phyloP scores from a whole-genome alignment of 23 tunicate species.

The Phallusia fumigata region DNA sequence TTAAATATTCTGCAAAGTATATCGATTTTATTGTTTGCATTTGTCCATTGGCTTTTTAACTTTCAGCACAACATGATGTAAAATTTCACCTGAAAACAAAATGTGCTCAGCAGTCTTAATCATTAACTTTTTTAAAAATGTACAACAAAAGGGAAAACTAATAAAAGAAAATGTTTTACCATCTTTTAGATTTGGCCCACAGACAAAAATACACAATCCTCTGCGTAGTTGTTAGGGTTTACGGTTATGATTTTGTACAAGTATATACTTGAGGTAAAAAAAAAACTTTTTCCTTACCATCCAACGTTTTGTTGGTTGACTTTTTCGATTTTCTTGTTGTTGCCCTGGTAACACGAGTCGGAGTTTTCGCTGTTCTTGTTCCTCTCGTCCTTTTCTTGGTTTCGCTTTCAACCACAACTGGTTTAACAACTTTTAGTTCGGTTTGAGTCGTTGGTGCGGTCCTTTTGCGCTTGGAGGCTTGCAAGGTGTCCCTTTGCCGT shows the following conservation, averaged over 20 bases:
- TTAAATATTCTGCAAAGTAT: conserved; percentile 28
- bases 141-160: too few species aligned
- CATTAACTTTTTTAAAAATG: too few species aligned
- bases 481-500: conserved; percentile 21
- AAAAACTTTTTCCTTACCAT: background rate
- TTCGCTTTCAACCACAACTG: background rate
- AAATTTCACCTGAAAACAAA: too few species aligned
- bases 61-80: too few species aligned
- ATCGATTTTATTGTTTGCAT: too few species aligned
- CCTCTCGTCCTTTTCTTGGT: background rate
- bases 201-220: too few species aligned
- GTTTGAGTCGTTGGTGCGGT: background rate
- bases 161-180: too few species aligned
- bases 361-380: background rate
- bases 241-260: too few species aligned
- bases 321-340: background rate
- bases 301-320: background rate
- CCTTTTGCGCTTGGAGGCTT: conserved; percentile 39
- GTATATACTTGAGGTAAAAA: background rate
- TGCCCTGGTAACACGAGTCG: conserved; percentile 7
- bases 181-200: too few species aligned
- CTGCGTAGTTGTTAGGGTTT: too few species aligned
- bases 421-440: background rate
- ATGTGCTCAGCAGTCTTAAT: too few species aligned
- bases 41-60: too few species aligned